These are phyloP conservation scores for Petrocephalus sullivani DNA, from an alignment of 2,797 vertebrate genomes.

Conservation along the genomic window DNA sequence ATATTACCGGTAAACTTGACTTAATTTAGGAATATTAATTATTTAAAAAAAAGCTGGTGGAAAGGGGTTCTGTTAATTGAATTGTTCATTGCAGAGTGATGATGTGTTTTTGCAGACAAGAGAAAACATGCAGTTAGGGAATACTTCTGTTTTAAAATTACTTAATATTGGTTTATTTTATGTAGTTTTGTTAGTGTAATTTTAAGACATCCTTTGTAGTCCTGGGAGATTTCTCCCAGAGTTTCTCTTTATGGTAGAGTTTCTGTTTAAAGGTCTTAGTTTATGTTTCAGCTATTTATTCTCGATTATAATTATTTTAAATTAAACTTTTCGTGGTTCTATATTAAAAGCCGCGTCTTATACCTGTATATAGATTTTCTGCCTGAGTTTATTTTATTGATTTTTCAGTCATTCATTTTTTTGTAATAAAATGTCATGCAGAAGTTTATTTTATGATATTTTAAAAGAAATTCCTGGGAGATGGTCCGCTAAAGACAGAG, in stretches of 20 bases:
- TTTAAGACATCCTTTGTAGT: neutral
- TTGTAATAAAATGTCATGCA: neutral
- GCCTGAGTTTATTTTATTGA: too few species aligned
- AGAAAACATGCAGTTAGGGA: neutral
- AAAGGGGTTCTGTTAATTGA: too few species aligned
- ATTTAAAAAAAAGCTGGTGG: too few species aligned
- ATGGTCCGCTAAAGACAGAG: neutral
- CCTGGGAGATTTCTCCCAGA: neutral
- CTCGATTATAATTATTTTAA: neutral
- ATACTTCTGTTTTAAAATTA: neutral
- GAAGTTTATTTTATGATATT: neutral
- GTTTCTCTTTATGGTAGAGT: neutral
- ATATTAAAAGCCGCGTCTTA: neutral
- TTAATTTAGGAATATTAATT: neutral
- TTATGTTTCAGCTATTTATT: too few species aligned
- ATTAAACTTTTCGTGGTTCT: neutral
- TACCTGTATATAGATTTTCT: neutral
- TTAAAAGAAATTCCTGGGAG: neutral
- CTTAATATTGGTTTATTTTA: neutral
- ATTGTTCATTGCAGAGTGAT: too few species aligned
- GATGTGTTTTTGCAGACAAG: neutral
- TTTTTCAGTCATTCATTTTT: too few species aligned
- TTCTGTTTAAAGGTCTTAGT: neutral
- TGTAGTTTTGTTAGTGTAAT: neutral
- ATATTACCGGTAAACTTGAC: neutral